Base-by-base conservation (phyloP, 2,888 invertebrate genomes). In the Mesorhabditis belari region DNA sequence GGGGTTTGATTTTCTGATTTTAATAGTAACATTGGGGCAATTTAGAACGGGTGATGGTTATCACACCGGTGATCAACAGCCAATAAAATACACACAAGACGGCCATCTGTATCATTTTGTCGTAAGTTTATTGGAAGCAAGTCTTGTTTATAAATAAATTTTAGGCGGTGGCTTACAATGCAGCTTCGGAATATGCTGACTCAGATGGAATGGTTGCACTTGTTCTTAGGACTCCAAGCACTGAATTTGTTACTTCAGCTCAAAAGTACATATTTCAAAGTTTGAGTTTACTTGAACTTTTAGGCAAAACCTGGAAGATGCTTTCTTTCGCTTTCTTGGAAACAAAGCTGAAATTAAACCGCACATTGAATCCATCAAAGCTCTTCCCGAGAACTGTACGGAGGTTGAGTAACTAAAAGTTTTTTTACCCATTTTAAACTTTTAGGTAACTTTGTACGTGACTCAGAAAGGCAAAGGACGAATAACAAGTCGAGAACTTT, bases 81-180 rank as follows among this genome's bases (percentile, higher is more conserved):
- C 91, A 0, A 87, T 93, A 5, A 89, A 90, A 60, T 76, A 68
- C 60, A 60, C 60, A 17, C 55, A 57, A 50, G 67, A 73, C 35
- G 95, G 95, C 82, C 90, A 91, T 0, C 87, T 92, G 56, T 94
- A 92, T 79, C 87, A 91, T 51, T 93, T 96, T 81, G 96, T 94
- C 81, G 84, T 83, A n/a, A 54, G 5, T 57, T 49, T 35, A 52
- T 52, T 49, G n/a, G n/a, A n/a, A n/a, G n/a, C n/a, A n/a, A n/a
- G 19, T 12, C 17, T 21, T 21, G 44, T 50, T 29, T 66, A 23
- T 56, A 23, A 51, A 27, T 55, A 9, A 35, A 9, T 9, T 69
- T 12, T 64, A 83, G 84, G 90, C 93, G 0, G 90, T 96, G 58
- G 92, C 92, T 0, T 96, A 95, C 81, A 91, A 90, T 71, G 87